Conservation (phyloP, 2,888 invertebrate species). For the Ochlodes sylvanus region DNA sequence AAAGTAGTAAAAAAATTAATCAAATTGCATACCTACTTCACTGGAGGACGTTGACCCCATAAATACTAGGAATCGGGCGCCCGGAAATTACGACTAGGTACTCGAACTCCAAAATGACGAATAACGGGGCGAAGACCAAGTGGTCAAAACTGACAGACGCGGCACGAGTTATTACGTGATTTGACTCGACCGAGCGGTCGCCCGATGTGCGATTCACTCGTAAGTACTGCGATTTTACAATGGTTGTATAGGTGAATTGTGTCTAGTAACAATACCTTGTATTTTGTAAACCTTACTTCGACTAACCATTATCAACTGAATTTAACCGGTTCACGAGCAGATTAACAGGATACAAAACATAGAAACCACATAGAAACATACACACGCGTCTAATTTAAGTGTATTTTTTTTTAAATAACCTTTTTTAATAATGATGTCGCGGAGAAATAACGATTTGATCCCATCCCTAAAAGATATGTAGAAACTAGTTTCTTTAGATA, state of each 20-base stretch:
- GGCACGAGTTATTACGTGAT: background rate
- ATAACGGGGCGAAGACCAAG: background rate
- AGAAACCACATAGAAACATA: background rate
- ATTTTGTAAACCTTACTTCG: conserved; percentile 61
- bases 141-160: background rate
- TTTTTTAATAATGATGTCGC: too few relatives aligned
- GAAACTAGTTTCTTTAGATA: too few relatives aligned
- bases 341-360: background rate
- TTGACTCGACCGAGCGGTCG: background rate
- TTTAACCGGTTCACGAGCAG: conserved; percentile 5
- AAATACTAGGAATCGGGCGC: background rate
- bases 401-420: background rate
- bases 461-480: too few relatives aligned
- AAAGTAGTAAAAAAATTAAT: background rate
- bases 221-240: background rate
- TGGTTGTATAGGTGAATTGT: background rate
- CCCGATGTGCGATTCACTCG: background rate
- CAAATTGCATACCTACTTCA: background rate
- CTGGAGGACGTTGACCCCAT: background rate
- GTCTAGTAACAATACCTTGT: conserved; percentile 50
- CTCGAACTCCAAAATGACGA: background rate
- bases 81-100: background rate
- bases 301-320: conserved; percentile 30
- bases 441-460: too few relatives aligned
- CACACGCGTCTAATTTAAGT: background rate